A percentile compares a stretch with the other conserved stretches of the same genome.
These are phyloP conservation scores for Athalia circularis DNA, from an alignment of 2,888 invertebrate species.

Conservation along the genomic window DNA sequence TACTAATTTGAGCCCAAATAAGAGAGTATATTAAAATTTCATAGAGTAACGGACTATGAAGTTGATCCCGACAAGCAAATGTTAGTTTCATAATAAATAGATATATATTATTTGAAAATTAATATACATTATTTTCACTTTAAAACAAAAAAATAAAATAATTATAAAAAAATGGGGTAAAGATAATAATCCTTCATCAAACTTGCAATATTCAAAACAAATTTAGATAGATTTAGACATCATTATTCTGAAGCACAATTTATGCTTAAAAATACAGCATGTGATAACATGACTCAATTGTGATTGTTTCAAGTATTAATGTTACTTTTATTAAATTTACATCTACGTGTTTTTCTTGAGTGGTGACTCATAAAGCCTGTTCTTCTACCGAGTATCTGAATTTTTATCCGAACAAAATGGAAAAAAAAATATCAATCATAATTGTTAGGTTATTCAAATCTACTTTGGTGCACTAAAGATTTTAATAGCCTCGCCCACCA, in stretches of 20 bases:
- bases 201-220: slow-evolving; percentile 30
- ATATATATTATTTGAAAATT: slow-evolving; percentile 20
- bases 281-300: slow-evolving; percentile 47
- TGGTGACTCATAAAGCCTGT: not conserved
- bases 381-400: not conserved
- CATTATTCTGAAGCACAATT: slow-evolving; percentile 35
- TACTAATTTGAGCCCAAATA: slow-evolving; percentile 14
- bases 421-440: not conserved
- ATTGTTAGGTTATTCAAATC: slow-evolving; percentile 8
- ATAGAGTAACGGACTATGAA: slow-evolving; percentile 13
- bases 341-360: slow-evolving; percentile 6
- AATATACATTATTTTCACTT: slow-evolving; percentile 35
- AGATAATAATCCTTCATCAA: slow-evolving; percentile 20
- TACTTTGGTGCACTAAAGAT: slow-evolving; percentile 9
- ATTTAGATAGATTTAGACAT: slow-evolving; percentile 24
- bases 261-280: slow-evolving; percentile 42
- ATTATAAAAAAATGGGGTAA: not conserved
- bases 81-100: slow-evolving; percentile 22
- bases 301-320: slow-evolving; percentile 53
- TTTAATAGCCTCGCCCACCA: slow-evolving; percentile 9
- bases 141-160: not conserved
- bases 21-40: not conserved
- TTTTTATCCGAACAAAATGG: not conserved
- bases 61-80: slow-evolving; percentile 24
- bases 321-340: slow-evolving; percentile 32